Percentiles rank a stretch among this genome's conserved stretches.
These are phyloP conservation scores for Helicoverpa assulta DNA, from an alignment of 2,888 invertebrate genomes.

Conservation along the genomic window DNA sequence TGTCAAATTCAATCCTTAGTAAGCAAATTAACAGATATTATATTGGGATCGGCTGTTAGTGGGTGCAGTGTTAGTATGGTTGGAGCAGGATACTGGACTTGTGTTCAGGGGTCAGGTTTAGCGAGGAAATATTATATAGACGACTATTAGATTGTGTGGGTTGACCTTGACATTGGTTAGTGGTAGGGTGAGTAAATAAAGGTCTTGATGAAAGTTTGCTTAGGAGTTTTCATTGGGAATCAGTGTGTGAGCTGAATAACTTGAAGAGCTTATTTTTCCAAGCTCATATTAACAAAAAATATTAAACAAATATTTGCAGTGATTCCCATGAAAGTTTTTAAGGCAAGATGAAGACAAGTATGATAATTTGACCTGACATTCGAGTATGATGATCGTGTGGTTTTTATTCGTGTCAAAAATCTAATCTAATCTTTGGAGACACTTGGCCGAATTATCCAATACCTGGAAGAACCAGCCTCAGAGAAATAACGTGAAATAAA, in stretches of 20 bases:
- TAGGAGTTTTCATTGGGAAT: not conserved
- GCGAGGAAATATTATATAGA: not conserved
- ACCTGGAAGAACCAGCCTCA: not conserved
- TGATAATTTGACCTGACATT: not conserved
- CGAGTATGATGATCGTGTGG: not conserved
- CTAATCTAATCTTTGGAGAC: not conserved
- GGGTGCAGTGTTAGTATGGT: slow-evolving; percentile 42
- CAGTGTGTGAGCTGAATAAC: not conserved
- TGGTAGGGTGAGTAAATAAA: not conserved
- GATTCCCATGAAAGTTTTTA: not conserved
- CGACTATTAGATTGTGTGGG: not conserved
- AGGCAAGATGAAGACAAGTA: not conserved
- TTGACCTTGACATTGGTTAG: not conserved
- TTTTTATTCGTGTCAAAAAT: not conserved
- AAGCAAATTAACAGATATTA: no score
- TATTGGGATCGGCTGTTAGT: slow-evolving; percentile 9
- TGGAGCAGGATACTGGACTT: slow-evolving; percentile 33
- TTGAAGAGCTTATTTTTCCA: not conserved
- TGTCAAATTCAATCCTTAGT: no score
- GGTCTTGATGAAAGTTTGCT: not conserved
- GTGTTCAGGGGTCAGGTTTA: slow-evolving; percentile 30
- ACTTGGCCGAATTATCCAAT: not conserved
- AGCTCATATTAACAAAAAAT: not conserved
- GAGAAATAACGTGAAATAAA: not conserved
- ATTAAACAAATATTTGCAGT: not conserved